Percentiles rank a stretch among this genome's conserved stretches.
phyloP scores from a whole-genome alignment of 2,113 vertebrate genomes.

The Phasianus colchicus region DNA sequence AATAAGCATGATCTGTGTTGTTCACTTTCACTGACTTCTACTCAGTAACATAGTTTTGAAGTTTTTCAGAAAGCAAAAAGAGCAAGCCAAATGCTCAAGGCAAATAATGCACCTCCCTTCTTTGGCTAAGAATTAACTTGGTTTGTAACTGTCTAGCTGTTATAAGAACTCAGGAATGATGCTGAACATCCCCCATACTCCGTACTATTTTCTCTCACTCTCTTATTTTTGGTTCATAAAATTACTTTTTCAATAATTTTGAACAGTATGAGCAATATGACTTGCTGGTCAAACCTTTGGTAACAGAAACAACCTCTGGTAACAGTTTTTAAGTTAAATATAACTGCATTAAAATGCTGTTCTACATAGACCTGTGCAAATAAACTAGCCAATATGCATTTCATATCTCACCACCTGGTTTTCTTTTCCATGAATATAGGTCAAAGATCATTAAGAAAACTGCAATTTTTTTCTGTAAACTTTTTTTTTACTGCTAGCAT shows the following conservation, averaged over 20 bases:
- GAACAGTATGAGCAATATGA: too few relatives aligned
- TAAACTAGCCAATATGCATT: background rate
- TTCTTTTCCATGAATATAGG: background rate
- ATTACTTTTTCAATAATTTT: background rate
- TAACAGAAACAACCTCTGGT: background rate
- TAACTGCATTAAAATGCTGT: background rate
- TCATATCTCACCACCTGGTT: background rate
- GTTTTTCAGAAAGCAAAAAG: background rate
- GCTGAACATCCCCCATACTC: background rate
- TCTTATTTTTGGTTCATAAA: background rate
- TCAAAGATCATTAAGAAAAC: background rate
- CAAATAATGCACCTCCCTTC: background rate
- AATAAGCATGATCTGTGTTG: background rate
- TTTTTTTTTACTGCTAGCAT: background rate
- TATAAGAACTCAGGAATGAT: background rate
- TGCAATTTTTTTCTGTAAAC: background rate
- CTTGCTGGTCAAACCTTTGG: background rate
- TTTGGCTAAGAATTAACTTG: background rate
- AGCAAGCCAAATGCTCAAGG: background rate
- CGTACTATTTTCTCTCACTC: background rate
- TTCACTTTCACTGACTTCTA: background rate
- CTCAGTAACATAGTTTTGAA: background rate
- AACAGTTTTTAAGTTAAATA: background rate
- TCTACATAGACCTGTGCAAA: background rate
- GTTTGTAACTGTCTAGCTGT: background rate